Percentiles rank a stretch among this genome's conserved stretches.
Conservation (phyloP, 2,797 vertebrate genomes). For the Microhierax caerulescens region DNA sequence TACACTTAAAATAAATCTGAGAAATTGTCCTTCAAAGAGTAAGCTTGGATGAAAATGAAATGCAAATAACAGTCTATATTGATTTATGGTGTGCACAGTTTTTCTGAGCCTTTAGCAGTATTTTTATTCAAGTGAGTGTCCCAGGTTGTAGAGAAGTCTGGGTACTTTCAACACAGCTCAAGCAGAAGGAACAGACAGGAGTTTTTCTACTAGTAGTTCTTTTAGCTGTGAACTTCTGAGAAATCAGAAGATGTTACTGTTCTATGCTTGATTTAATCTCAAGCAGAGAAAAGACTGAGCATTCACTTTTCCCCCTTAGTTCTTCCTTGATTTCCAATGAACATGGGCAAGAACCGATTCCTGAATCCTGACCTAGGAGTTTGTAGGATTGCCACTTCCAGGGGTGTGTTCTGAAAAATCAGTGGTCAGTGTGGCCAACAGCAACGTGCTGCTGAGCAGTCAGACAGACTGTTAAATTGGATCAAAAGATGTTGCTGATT, state of each 20-base stretch:
- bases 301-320: not conserved
- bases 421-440: not conserved
- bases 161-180: not conserved
- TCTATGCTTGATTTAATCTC: not conserved
- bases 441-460: not conserved
- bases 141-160: not conserved
- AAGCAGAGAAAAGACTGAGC: not conserved
- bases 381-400: not conserved
- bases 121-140: constrained; percentile 20
- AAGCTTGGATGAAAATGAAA: constrained; percentile 58
- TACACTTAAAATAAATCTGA: not conserved
- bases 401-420: not conserved
- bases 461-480: not conserved
- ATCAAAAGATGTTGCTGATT: not conserved
- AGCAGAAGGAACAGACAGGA: not conserved
- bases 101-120: constrained; percentile 58
- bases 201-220: not conserved
- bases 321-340: not conserved
- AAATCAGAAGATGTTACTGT: not conserved
- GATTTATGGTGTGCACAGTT: constrained; percentile 59
- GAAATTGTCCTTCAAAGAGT: constrained; percentile 1
- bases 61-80: constrained; percentile 66
- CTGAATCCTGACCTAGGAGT: not conserved
- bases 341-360: not conserved
- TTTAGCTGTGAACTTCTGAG: not conserved